Base-by-base conservation (phyloP, 1,140 invertebrate genomes). In the Orius insidiosus region DNA sequence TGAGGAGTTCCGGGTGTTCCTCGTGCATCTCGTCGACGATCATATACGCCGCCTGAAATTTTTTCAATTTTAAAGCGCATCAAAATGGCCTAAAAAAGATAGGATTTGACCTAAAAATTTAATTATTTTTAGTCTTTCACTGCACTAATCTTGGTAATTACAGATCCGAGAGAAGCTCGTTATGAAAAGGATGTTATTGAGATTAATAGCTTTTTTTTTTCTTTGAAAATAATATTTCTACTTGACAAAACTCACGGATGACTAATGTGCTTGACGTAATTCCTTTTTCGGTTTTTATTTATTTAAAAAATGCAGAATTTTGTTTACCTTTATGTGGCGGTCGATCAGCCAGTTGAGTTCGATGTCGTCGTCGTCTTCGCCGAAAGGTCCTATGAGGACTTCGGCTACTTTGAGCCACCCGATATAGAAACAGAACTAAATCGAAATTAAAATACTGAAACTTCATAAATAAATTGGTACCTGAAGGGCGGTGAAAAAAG, bases 371-470 rank as follows among this genome's bases (percentile, higher is more conserved):
- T 95, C 88, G 58, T 94, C 88, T 68, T 94, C 87, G 6, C 88
- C 88, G 58, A 93, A 94, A 2, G 85, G 85, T 68, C 87, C 88
- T 46, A 89, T 88, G 45, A 89, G 67, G 3, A 87, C 84, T 62
- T 90, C 86, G 9, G 86, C 86, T 11, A 92, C 86, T 74, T 95
- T 94, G 19, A 96, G 63, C 90, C 90, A 95, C 13, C 92, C 90
- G 56, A 95, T 81, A 68, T 94, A 96, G 64, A 95, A 95, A 60
- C 88, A 85, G 61, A 95, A 95, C 84, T 90, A 54, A 60, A 55
- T 57, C 35, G 54, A 51, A 53, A 49, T 37, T n/a, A 47, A 36
- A 7, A n/a, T 11, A 31, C 2, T n/a, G n/a, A n/a, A n/a, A n/a
- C n/a, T n/a, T n/a, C n/a, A n/a, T n/a, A n/a, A n/a, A n/a, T 24